Percentiles rank a stretch among this genome's conserved stretches.
phyloP scores from a whole-genome alignment of 2,797 vertebrate species.

The Enteromius unitaeniatus region DNA sequence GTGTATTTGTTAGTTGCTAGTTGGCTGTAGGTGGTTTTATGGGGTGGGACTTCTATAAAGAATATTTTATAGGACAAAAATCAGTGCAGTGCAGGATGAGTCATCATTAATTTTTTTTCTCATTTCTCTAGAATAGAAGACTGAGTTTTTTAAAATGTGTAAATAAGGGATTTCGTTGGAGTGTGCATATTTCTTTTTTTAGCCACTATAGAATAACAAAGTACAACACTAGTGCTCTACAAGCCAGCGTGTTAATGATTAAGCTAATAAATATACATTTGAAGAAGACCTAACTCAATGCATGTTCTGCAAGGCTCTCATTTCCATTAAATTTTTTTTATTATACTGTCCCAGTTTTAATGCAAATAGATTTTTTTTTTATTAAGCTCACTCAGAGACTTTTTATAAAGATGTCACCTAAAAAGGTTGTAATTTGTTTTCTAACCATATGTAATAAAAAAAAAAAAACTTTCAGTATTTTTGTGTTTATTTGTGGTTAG shows the following conservation, averaged over 20 bases:
- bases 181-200: not conserved
- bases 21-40: not conserved
- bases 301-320: not conserved
- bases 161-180: not conserved
- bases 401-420: not conserved
- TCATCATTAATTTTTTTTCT: not conserved
- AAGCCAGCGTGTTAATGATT: not conserved
- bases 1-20: not conserved
- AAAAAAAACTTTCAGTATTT: not conserved
- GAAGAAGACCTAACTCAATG: not conserved
- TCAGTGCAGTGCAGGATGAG: not conserved
- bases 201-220: not conserved
- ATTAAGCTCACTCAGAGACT: not conserved
- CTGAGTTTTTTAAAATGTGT: not conserved
- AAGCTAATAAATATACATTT: not conserved
- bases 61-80: not conserved
- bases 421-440: no score
- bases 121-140: not conserved
- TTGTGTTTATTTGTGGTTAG: not conserved
- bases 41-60: not conserved
- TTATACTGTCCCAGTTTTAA: not conserved
- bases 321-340: not conserved
- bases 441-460: not conserved
- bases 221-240: not conserved
- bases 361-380: not conserved